Base-by-base conservation (phyloP, 2,888 invertebrate species). In the Plusia festucae region DNA sequence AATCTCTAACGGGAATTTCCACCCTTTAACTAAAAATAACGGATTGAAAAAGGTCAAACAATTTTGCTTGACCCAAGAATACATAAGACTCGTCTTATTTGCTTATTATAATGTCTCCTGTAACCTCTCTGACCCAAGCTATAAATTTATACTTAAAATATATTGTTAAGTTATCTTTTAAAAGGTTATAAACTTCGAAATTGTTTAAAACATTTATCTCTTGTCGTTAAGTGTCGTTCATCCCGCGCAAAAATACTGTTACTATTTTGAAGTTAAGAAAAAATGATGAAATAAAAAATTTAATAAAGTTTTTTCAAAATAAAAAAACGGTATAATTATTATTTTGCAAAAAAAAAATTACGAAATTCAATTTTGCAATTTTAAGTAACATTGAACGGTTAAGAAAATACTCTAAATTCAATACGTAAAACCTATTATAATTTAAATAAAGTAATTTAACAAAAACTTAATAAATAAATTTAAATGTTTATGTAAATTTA, bases 91-190 rank as follows among this genome's bases (percentile, higher is more conserved):
- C 44, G 44, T 44, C 44, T 49, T 11, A 9, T 18, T 49, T 18
- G 46, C 46, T 49, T 49, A 49, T 49, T 49, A 49, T 49, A 49
- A 18, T 49, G 46, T 49, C 20, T 20, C 18, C 11, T 49, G 11
- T 20, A 11, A 49, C 46, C 46, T 18, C 18, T 11, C 1, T 49
- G 46, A 49, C 46, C 46, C 13, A 9, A 9, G 46, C 46, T 18
- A 49, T 49, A 49, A 49, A 49, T 49, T 49, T 49, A 20, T 49
- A 49, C 11, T 11, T 18, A 18, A 49, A 49, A 49, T 18, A 49
- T 20, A 49, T 49, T 49, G 46, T 49, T 49, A 11, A 49, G 9
- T 20, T 20, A 18, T 20, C 20, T 20, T 20, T 20, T 46, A 8
- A 46, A 49, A 49, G 46, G 46, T 49, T 49, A 40, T 9, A 9